Conservation (phyloP, 2,888 invertebrate species). For the Capitulum mitella region DNA sequence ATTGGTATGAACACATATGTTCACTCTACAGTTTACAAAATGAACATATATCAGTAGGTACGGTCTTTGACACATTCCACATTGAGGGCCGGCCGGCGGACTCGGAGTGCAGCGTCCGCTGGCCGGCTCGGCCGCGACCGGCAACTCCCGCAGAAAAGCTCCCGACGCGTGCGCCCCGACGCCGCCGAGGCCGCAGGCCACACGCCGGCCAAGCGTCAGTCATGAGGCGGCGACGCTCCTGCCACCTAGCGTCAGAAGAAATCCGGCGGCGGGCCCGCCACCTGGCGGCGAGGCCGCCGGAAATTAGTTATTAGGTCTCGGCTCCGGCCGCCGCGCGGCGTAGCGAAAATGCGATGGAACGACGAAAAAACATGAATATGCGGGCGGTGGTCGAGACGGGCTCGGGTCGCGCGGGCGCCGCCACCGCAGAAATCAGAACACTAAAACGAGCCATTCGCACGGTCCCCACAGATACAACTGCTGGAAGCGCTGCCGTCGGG, state of each 20-base stretch:
- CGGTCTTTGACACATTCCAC: conserved; percentile 20
- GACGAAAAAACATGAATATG: background rate
- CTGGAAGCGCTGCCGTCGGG: background rate
- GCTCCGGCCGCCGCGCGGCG: too few relatives aligned
- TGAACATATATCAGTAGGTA: conserved; percentile 22
- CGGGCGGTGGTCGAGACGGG: background rate
- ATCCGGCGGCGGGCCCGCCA: background rate
- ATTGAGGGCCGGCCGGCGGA: background rate
- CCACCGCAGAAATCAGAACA: background rate
- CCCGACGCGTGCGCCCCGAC: background rate
- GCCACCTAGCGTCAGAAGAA: background rate
- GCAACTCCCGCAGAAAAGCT: background rate
- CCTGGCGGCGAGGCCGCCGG: too few relatives aligned
- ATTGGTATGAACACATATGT: conserved; percentile 24
- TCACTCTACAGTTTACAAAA: conserved; percentile 23
- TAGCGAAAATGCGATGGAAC: background rate
- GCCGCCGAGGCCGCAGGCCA: too few relatives aligned
- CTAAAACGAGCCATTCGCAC: background rate
- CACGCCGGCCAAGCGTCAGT: too few relatives aligned
- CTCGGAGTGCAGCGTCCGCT: background rate
- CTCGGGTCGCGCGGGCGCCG: background rate
- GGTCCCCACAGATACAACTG: too few relatives aligned
- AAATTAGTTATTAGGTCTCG: background rate
- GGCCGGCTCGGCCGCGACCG: background rate
- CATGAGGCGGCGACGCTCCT: background rate